Conservation (phyloP, 2,888 invertebrate species). For the Cantharis rufa region DNA sequence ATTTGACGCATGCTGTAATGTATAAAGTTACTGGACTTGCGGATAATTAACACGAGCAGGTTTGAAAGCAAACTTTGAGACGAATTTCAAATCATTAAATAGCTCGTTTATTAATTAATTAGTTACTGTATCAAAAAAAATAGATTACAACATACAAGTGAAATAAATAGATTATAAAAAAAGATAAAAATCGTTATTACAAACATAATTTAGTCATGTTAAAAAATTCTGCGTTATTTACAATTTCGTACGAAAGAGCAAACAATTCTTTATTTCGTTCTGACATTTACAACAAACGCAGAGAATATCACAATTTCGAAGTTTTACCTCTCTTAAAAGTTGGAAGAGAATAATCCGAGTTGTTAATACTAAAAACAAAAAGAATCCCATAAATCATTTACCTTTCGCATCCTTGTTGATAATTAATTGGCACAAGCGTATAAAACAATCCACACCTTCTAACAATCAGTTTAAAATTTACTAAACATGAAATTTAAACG, state of each 20-base stretch:
- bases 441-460: background rate
- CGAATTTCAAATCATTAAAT: background rate
- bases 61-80: background rate
- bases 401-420: background rate
- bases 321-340: background rate
- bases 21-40: too few relatives aligned
- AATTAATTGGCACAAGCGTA: background rate
- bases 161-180: background rate
- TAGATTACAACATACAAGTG: constrained; percentile 28
- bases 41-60: too few relatives aligned
- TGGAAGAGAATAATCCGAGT: background rate
- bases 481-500: constrained; percentile 8
- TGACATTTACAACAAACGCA: background rate
- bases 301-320: background rate
- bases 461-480: constrained; percentile 7
- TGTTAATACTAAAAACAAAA: background rate
- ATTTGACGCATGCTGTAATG: too few relatives aligned
- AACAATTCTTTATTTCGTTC: background rate
- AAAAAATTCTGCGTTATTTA: background rate
- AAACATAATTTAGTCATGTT: background rate
- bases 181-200: background rate
- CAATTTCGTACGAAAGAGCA: background rate
- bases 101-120: background rate
- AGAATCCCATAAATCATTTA: background rate
- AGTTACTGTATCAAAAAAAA: constrained; percentile 33